Percentiles rank a stretch among this genome's conserved stretches.
Evolutionary conservation across 2,113 vertebrate genomes (phyloP).

Genomic region (Piprites chloris): DNA sequence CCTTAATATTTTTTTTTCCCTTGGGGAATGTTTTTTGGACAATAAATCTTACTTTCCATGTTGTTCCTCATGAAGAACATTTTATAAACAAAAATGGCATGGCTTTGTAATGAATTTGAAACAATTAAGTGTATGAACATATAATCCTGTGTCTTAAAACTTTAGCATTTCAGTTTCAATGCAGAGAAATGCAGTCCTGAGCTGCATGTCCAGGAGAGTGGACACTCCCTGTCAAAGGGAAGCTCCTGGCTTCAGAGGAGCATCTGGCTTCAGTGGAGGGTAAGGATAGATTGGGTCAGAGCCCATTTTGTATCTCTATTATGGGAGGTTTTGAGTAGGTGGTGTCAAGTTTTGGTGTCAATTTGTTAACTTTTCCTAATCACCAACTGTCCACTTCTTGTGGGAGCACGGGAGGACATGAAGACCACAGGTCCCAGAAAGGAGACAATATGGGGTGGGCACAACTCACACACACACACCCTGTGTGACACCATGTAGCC

Average conservation of each 20-base stretch:
- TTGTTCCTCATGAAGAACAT: not conserved
- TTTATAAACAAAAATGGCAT: not conserved
- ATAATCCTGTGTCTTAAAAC: not conserved
- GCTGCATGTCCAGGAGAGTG: not conserved
- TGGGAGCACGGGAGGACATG: fast-evolving
- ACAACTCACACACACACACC: fast-evolving
- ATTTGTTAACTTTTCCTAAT: not conserved
- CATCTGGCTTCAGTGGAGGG: not conserved
- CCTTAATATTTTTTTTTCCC: fast-evolving
- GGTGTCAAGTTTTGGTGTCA: not conserved
- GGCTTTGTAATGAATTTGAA: not conserved
- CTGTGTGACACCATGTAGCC: not conserved
- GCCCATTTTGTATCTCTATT: not conserved
- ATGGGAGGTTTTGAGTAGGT: not conserved
- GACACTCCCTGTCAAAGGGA: not conserved
- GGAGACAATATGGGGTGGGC: fast-evolving
- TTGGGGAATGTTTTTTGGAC: not conserved
- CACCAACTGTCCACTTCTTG: not conserved
- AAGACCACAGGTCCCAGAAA: not conserved
- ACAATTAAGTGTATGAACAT: not conserved
- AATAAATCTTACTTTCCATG: not conserved
- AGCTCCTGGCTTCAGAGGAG: not conserved
- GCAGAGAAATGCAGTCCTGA: not conserved
- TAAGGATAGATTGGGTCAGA: not conserved
- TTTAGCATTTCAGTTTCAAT: not conserved